Evolutionary conservation across 2,888 invertebrate genomes (phyloP).

Genomic region (Leptinotarsa tumamoca): DNA sequence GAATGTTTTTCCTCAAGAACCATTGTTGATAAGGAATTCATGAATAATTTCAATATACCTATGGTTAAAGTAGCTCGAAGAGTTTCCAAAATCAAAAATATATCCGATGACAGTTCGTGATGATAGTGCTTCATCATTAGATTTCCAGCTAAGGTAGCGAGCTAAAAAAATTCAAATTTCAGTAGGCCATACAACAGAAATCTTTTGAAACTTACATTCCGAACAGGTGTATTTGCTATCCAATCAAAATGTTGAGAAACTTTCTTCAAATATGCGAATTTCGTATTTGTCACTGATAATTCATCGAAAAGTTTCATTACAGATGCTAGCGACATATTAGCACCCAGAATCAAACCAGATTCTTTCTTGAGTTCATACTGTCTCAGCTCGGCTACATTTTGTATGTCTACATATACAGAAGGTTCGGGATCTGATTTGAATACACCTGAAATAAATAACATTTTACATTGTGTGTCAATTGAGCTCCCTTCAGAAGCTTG

Average conservation of each 20-base stretch:
- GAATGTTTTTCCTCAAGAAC: too few species aligned
- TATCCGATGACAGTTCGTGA: slow-evolving; percentile 79
- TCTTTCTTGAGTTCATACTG: slow-evolving; percentile 62
- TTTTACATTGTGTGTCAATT: too few species aligned
- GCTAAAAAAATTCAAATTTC: slow-evolving; percentile 61
- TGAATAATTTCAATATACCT: slow-evolving; percentile 43
- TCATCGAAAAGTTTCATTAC: slow-evolving; percentile 69
- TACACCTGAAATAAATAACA: slow-evolving; percentile 45
- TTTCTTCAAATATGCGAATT: slow-evolving; percentile 72
- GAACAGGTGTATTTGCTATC: slow-evolving; percentile 78
- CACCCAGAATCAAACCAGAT: slow-evolving; percentile 71
- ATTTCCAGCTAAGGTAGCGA: slow-evolving; percentile 80
- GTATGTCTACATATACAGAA: slow-evolving; percentile 74
- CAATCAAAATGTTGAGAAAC: slow-evolving; percentile 76
- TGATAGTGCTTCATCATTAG: slow-evolving; percentile 75
- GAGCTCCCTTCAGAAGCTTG: too few species aligned
- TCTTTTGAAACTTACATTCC: slow-evolving; percentile 45
- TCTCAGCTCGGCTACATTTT: slow-evolving; percentile 70
- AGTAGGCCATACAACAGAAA: neutral
- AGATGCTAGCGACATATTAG: slow-evolving; percentile 70
- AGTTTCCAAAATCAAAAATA: slow-evolving; percentile 74
- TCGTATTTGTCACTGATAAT: slow-evolving; percentile 62
- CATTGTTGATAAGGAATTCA: too few species aligned
- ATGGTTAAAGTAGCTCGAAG: slow-evolving; percentile 69
- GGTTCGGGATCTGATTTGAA: slow-evolving; percentile 62